Evolutionary conservation across 2,797 vertebrate genomes (phyloP).

Genomic region (Odontamblyopus lacepedii): DNA sequence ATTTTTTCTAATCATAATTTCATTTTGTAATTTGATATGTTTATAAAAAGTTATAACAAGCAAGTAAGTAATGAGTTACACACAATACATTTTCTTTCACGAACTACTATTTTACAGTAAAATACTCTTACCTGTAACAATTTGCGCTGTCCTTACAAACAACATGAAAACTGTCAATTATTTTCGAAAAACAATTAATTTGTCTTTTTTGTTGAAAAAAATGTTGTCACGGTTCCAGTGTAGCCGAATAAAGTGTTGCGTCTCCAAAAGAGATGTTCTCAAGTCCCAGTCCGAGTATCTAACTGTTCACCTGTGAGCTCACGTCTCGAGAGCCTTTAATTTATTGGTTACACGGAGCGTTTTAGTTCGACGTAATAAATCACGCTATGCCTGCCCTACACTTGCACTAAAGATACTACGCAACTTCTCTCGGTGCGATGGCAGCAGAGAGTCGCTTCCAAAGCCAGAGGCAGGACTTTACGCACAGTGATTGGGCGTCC

Average conservation of each 20-base stretch:
- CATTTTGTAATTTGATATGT: background rate
- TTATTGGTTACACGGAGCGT: conserved; percentile 73
- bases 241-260: conserved; percentile 60
- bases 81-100: background rate
- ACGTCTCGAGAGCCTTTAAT: conserved; percentile 72
- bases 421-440: conserved; percentile 57
- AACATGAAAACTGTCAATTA: conserved; percentile 62
- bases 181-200: conserved; percentile 21
- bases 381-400: conserved; percentile 58
- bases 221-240: conserved; percentile 34
- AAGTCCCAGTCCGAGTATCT: conserved; percentile 46
- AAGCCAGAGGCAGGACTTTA: conserved; percentile 71
- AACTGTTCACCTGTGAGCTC: conserved; percentile 71
- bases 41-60: background rate
- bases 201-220: conserved; percentile 25
- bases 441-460: conserved; percentile 59
- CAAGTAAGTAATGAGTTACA: background rate
- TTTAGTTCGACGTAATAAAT: conserved; percentile 76
- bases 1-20: conserved; percentile 1
- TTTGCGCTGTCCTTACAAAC: conserved; percentile 45
- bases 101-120: background rate
- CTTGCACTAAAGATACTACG: conserved; percentile 48
- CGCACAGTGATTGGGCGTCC: conserved; percentile 36
- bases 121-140: conserved; percentile 60
- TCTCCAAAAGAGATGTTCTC: conserved; percentile 51